Evolutionary conservation across 2,888 invertebrate species (phyloP).

Genomic region (Globia sparganii): DNA sequence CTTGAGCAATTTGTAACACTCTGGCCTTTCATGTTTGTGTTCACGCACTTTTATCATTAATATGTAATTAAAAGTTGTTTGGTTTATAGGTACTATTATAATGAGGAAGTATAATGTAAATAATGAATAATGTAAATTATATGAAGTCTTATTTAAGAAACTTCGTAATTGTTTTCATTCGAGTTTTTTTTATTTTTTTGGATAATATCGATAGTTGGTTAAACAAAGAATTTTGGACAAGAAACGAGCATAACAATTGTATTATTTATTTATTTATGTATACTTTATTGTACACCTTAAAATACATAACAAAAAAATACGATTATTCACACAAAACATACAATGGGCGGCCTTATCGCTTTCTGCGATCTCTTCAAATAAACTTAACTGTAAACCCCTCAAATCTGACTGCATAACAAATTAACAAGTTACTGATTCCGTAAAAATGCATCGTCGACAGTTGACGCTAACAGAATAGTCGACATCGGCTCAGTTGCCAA

Average conservation of each 20-base stretch:
- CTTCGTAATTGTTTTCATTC: background rate
- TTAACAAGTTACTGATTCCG: background rate
- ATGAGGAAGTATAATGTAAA: too few species aligned
- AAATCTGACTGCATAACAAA: background rate
- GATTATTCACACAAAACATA: too few species aligned
- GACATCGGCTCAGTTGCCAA: too few species aligned
- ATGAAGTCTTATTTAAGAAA: background rate
- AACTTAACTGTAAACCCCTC: background rate
- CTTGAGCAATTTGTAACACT: conserved; percentile 32
- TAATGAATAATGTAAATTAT: background rate
- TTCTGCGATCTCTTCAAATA: too few species aligned
- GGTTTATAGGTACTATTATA: background rate
- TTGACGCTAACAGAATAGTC: background rate
- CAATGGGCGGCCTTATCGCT: too few species aligned
- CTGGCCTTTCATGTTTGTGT: conserved; percentile 20
- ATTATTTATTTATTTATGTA: too few species aligned
- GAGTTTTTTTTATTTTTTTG: background rate
- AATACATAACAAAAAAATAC: too few species aligned
- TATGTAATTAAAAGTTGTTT: background rate
- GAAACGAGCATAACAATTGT: background rate
- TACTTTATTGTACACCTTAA: too few species aligned
- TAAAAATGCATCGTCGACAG: background rate
- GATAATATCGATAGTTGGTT: background rate
- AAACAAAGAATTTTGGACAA: background rate
- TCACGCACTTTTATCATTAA: background rate